A percentile compares a stretch with the other conserved stretches of the same genome.
Conservation (phyloP, 2,797 vertebrate species). For the Anolis apletophallus region DNA sequence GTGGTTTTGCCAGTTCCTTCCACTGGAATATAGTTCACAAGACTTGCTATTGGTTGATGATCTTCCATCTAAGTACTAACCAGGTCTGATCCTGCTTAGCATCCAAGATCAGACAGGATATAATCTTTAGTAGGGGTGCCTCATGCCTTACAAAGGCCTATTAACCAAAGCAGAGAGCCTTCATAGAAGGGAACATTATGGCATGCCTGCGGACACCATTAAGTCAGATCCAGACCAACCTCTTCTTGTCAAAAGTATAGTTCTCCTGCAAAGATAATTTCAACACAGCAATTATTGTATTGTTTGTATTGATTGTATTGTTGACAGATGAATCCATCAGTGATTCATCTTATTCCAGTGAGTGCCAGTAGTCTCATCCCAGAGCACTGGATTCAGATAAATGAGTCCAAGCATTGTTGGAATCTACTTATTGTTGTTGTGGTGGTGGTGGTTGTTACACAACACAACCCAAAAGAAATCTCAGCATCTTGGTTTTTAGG, state of each 20-base stretch:
- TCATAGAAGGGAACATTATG: neutral
- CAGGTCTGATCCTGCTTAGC: too few relatives aligned
- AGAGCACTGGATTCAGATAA: constrained; percentile 37
- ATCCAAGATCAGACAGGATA: too few relatives aligned
- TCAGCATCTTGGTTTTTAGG: too few relatives aligned
- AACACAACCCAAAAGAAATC: too few relatives aligned
- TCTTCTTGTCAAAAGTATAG: neutral
- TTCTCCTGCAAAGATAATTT: neutral
- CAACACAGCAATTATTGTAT: neutral
- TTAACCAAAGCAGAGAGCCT: neutral
- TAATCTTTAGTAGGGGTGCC: too few relatives aligned
- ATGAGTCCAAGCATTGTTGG: neutral
- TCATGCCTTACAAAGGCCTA: neutral
- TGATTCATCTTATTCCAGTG: constrained; percentile 52
- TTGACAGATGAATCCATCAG: neutral
- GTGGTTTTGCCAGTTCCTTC: too few relatives aligned
- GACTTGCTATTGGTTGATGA: too few relatives aligned
- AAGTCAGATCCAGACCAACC: neutral
- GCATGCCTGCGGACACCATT: neutral
- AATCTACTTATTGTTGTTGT: neutral
- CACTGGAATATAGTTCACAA: too few relatives aligned
- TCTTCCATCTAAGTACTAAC: too few relatives aligned
- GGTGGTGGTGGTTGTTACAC: too few relatives aligned
- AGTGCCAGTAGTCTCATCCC: constrained; percentile 31
- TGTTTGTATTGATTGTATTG: constrained; percentile 27